Evolutionary conservation across 2,113 vertebrate species (phyloP).

Genomic region (Callionymus lyra): DNA sequence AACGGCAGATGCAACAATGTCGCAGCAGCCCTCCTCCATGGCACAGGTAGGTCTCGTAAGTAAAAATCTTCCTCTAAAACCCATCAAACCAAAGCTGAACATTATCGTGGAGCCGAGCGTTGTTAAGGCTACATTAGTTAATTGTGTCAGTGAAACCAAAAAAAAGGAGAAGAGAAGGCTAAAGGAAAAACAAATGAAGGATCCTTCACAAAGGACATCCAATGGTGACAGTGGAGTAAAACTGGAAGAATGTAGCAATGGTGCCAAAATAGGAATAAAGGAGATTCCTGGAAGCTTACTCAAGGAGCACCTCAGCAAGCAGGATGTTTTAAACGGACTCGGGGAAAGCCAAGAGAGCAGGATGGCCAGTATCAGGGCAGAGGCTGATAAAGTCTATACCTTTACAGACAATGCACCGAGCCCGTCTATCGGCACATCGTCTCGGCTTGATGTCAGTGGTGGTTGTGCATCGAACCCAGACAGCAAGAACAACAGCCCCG

Average conservation of each 20-base stretch:
- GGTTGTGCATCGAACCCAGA: constrained; percentile 77
- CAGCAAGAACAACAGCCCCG: constrained; percentile 91
- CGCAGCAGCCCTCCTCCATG: constrained; percentile 74
- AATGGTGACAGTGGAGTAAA: constrained; percentile 80
- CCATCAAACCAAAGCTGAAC: constrained; percentile 95
- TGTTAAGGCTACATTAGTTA: constrained; percentile 78
- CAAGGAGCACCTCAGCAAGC: constrained; percentile 93
- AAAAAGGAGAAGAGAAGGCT: constrained; percentile 91
- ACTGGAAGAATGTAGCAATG: constrained; percentile 66
- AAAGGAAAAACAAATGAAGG: constrained; percentile 89
- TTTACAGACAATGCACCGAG: constrained; percentile 98
- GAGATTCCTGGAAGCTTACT: constrained; percentile 87
- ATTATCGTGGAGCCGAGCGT: constrained; percentile 84
- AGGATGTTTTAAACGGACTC: constrained; percentile 79
- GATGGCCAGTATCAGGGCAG: constrained; percentile 96
- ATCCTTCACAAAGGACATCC: constrained; percentile 60
- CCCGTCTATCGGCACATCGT: constrained; percentile 90
- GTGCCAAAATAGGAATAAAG: constrained; percentile 73
- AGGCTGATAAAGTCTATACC: constrained; percentile 97
- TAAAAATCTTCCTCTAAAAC: constrained; percentile 89
- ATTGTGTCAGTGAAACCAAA: constrained; percentile 88
- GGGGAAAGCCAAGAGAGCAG: constrained; percentile 89
- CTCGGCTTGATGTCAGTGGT: constrained; percentile 73
- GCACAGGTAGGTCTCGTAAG: constrained; percentile 82
- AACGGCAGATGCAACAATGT: constrained; percentile 66